phyloP scores from a whole-genome alignment of 2,113 vertebrate species.

The Eptesicus fuscus region DNA sequence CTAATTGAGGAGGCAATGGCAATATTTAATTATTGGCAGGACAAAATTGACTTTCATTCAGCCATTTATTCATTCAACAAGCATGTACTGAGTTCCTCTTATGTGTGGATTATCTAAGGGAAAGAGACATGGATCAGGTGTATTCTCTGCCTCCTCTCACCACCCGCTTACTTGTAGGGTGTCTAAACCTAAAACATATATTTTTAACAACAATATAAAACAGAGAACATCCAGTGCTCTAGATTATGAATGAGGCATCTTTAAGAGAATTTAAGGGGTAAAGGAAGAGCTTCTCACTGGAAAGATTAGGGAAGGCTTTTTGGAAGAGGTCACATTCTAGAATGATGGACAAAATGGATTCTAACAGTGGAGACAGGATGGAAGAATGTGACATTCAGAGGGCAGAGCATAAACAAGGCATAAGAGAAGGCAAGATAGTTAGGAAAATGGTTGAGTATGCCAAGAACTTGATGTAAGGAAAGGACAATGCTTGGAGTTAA shows the following conservation, averaged over 20 bases:
- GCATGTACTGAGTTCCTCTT: neutral
- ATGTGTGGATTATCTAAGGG: neutral
- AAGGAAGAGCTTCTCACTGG: neutral
- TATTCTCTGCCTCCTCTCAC: neutral
- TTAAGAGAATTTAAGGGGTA: neutral
- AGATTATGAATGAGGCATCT: neutral
- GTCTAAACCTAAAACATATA: neutral
- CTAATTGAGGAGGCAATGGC: neutral
- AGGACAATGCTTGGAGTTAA: neutral
- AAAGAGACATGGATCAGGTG: neutral
- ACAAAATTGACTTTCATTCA: constrained; percentile 21
- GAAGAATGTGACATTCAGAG: neutral
- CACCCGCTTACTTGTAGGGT: neutral
- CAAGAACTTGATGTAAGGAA: neutral
- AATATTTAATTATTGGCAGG: neutral
- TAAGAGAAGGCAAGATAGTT: neutral
- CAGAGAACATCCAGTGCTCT: neutral
- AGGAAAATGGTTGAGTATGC: neutral
- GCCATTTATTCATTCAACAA: neutral
- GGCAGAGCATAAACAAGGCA: neutral
- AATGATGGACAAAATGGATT: neutral
- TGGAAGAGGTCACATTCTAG: neutral
- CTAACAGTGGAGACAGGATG: neutral
- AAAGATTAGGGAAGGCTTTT: neutral
- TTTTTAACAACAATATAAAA: neutral